Conservation (phyloP, 2,113 vertebrate species). For the Nycticorax nycticorax region DNA sequence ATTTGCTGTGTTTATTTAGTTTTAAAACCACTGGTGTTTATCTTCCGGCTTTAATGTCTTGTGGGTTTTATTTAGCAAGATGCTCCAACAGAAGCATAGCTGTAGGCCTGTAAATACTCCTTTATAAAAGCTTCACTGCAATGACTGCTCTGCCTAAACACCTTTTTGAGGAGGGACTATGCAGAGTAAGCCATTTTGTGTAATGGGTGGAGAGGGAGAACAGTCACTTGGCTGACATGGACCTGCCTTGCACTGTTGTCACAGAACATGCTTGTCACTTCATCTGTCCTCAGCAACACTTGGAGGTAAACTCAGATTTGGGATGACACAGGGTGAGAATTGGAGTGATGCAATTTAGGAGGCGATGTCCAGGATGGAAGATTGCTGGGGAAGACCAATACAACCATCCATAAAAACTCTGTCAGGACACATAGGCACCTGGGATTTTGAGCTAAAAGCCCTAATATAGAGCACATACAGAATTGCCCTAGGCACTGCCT, state of each 20-base stretch:
- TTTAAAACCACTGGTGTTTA: constrained; percentile 22
- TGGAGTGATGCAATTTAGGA: not conserved
- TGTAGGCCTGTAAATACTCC: not conserved
- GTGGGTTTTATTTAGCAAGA: not conserved
- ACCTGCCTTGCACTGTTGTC: not conserved
- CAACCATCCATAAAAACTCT: not conserved
- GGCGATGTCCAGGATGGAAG: not conserved
- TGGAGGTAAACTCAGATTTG: not conserved
- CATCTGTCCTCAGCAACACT: not conserved
- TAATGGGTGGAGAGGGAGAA: not conserved
- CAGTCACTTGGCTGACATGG: not conserved
- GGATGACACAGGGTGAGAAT: not conserved
- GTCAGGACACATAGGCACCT: not conserved
- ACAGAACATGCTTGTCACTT: not conserved
- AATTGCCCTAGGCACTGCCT: not conserved
- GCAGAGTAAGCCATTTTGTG: not conserved
- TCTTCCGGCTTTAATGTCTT: not conserved
- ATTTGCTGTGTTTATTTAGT: constrained; percentile 22
- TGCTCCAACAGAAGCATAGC: not conserved
- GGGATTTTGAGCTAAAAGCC: not conserved
- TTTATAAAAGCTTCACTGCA: not conserved
- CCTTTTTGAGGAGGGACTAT: not conserved
- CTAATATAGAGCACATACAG: not conserved
- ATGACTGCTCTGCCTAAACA: not conserved
- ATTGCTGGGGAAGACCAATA: not conserved